These are phyloP conservation scores for Drosophila orosa DNA, from an alignment of 1,140 invertebrate genomes.

Conservation along the genomic window DNA sequence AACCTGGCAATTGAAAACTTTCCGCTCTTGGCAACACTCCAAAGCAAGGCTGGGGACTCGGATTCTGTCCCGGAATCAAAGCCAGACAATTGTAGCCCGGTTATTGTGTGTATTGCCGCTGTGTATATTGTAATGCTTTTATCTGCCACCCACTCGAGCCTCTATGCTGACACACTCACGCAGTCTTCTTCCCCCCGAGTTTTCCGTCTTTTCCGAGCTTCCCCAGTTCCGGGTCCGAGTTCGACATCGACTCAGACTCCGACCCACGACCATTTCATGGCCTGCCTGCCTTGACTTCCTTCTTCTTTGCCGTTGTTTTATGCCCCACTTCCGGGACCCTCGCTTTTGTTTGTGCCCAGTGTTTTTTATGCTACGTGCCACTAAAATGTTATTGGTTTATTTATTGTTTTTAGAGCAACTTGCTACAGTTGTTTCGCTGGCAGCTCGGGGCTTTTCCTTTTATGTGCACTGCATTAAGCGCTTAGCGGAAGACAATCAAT, in stretches of 20 bases:
- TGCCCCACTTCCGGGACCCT: conserved; percentile 29
- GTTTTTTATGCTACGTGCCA: conserved; percentile 62
- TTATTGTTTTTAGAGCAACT: conserved; percentile 70
- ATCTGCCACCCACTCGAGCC: conserved; percentile 19
- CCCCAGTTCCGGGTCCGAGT: conserved; percentile 17
- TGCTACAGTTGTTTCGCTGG: conserved; percentile 37
- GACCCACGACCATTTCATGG: conserved; percentile 43
- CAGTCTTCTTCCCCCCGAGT: conserved; percentile 14
- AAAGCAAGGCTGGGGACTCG: conserved; percentile 23
- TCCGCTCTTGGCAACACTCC: conserved; percentile 54
- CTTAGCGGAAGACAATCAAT: conserved; percentile 61
- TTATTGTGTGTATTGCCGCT: conserved; percentile 42
- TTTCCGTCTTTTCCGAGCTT: conserved; percentile 12
- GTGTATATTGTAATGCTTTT: conserved; percentile 43
- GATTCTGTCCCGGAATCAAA: conserved; percentile 21
- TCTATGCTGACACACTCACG: conserved; percentile 39
- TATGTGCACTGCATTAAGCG: conserved; percentile 43
- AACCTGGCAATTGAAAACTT: conserved; percentile 65
- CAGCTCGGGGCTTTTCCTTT: conserved; percentile 15
- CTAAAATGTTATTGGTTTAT: conserved; percentile 77
- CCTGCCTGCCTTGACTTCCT: conserved; percentile 23
- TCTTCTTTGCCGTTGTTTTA: conserved; percentile 39
- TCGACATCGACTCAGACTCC: conserved; percentile 12
- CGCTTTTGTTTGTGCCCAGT: conserved; percentile 36
- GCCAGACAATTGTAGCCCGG: conserved; percentile 52